Conservation (phyloP, 1,140 invertebrate genomes). For the Babylonia areolata region DNA sequence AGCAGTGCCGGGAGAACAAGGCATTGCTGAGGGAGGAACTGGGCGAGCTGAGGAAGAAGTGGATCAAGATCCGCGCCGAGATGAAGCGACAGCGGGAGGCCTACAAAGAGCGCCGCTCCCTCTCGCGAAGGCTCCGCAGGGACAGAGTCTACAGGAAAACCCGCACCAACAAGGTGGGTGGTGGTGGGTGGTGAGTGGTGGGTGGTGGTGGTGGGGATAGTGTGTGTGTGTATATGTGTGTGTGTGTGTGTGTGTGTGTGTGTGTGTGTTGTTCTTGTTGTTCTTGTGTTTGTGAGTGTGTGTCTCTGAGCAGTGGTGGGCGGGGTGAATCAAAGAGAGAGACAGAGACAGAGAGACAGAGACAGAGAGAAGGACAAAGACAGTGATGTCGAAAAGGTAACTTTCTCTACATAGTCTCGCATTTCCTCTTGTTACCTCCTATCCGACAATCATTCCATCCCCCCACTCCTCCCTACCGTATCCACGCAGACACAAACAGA, state of each 20-base stretch:
- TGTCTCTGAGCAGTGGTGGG: neutral
- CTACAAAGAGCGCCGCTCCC: neutral
- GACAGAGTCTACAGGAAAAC: neutral
- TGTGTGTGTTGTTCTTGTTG: neutral
- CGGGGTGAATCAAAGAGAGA: constrained; percentile 39
- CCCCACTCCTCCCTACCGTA: no score
- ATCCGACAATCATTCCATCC: neutral
- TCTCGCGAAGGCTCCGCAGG: neutral
- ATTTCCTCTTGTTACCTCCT: neutral
- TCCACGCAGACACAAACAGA: no score
- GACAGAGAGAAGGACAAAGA: constrained; percentile 31
- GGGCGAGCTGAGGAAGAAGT: constrained; percentile 44
- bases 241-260: neutral
- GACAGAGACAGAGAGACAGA: constrained; percentile 31
- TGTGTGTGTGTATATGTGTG: no score
- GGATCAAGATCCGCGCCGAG: constrained; percentile 34
- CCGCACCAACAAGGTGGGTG: neutral
- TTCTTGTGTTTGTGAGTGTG: neutral
- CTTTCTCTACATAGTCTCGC: neutral
- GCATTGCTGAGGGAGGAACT: constrained; percentile 45
- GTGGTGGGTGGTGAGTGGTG: no score
- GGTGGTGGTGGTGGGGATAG: no score
- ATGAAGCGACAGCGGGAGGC: constrained; percentile 24
- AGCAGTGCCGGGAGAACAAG: constrained; percentile 44
- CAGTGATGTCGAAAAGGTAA: constrained; percentile 6